These are phyloP conservation scores for Leptestheria dahalacensis DNA, from an alignment of 1,140 invertebrate genomes.

Conservation along the genomic window DNA sequence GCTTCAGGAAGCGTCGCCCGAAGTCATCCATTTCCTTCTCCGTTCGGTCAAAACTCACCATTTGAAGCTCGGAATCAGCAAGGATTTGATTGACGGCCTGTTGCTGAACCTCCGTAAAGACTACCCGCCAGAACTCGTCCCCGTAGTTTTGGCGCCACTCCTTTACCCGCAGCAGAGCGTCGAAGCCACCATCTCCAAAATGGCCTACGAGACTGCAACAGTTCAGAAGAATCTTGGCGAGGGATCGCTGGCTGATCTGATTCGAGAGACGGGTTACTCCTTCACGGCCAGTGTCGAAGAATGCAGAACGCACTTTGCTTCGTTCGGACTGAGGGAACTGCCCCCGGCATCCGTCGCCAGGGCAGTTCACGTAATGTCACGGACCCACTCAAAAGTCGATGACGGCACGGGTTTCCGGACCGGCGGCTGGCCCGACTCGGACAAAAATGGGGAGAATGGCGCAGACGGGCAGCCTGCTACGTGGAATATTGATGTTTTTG, in stretches of 20 bases:
- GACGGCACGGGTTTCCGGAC: conserved; percentile 37
- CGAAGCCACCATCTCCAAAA: conserved; percentile 48
- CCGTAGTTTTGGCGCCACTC: conserved; percentile 70
- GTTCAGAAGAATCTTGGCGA: conserved; percentile 46
- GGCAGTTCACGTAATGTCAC: conserved; percentile 71
- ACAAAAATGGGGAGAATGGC: conserved; percentile 14
- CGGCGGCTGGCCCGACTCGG: conserved; percentile 32
- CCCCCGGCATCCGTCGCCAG: conserved; percentile 64
- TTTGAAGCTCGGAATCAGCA: conserved; percentile 34
- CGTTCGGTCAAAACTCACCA: conserved; percentile 38
- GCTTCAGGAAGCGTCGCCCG: conserved; percentile 70
- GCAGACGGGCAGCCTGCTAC: conserved; percentile 35
- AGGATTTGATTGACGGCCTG: conserved; percentile 61
- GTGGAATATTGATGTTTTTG: conserved; percentile 88
- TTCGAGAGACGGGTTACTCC: conserved; percentile 75
- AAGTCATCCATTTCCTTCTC: conserved; percentile 70
- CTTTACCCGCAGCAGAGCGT: conserved; percentile 58
- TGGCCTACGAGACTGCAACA: conserved; percentile 30
- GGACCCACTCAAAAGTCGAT: conserved; percentile 56
- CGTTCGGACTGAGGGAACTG: conserved; percentile 50
- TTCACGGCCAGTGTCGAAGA: conserved; percentile 78
- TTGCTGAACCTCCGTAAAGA: conserved; percentile 62
- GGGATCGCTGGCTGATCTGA: conserved; percentile 44
- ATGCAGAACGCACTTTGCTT: conserved; percentile 64
- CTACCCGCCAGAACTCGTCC: conserved; percentile 71